A percentile compares a stretch with the other conserved stretches of the same genome.
Conservation (phyloP, 1,140 invertebrate species). For the Lysiphlebus fabarum region DNA sequence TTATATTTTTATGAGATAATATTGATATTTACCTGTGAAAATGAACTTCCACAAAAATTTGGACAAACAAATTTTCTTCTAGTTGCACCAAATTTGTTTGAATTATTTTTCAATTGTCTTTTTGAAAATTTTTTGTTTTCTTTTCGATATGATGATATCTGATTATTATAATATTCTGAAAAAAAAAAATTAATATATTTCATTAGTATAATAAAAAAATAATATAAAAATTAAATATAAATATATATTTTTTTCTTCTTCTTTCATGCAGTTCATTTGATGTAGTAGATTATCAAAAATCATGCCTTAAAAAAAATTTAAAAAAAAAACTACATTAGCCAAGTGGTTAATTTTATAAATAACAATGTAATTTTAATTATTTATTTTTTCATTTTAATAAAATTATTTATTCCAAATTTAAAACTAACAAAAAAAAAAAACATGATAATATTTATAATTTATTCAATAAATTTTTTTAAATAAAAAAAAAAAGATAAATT, state of each 20-base stretch:
- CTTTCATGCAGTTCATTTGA: not conserved
- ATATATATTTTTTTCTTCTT: too few species aligned
- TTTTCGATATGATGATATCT: constrained; percentile 19
- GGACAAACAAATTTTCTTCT: constrained; percentile 25
- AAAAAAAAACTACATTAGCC: not conserved
- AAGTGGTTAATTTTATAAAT: not conserved
- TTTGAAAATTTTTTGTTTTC: constrained; percentile 8
- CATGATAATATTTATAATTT: too few species aligned
- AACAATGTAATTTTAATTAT: too few species aligned
- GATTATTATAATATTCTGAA: constrained; percentile 22
- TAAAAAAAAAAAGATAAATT: constrained; percentile 5
- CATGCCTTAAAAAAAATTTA: too few species aligned
- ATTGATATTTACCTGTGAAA: constrained; percentile 25
- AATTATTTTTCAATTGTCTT: constrained; percentile 3
- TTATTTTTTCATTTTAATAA: not conserved
- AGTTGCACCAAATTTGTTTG: not conserved
- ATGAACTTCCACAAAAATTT: constrained; percentile 32
- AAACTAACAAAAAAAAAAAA: not conserved
- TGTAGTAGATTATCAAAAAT: too few species aligned
- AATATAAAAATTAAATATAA: too few species aligned
- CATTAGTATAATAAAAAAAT: not conserved
- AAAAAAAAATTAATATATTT: constrained; percentile 16
- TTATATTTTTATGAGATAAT: too few species aligned
- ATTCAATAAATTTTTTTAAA: constrained; percentile 1
- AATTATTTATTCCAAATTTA: not conserved